Percentiles rank a stretch among this genome's conserved stretches.
Conservation (phyloP, 2,113 vertebrate genomes). For the Seriola dumerili region DNA sequence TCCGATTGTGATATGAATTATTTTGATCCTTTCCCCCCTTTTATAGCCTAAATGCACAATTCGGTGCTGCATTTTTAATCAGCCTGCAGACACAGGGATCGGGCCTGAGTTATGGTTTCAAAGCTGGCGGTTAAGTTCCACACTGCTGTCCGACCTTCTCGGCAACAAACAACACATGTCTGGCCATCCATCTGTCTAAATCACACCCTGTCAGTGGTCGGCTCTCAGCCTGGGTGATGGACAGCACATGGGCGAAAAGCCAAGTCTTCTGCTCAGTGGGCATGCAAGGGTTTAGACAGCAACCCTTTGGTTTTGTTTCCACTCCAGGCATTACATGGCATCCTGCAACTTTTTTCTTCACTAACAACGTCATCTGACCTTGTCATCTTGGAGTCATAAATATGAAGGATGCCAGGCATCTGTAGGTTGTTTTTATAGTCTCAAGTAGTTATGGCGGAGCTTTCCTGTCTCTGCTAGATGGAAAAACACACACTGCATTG, state of each 20-base stretch:
- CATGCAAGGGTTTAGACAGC: slow-evolving; percentile 52
- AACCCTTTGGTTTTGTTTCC: slow-evolving; percentile 62
- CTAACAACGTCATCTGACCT: slow-evolving; percentile 66
- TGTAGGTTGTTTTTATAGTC: slow-evolving; percentile 63
- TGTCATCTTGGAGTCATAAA: slow-evolving; percentile 75
- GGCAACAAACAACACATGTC: slow-evolving; percentile 74
- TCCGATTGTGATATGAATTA: slow-evolving; percentile 38
- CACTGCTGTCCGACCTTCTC: slow-evolving; percentile 74
- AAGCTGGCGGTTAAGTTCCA: slow-evolving; percentile 58
- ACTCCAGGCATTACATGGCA: slow-evolving; percentile 52
- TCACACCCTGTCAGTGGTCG: slow-evolving; percentile 75
- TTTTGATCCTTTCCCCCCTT: slow-evolving; percentile 9
- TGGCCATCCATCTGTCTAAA: slow-evolving; percentile 78
- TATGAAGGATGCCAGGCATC: slow-evolving; percentile 69
- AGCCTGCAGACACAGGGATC: slow-evolving; percentile 16
- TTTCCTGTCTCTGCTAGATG: slow-evolving; percentile 49
- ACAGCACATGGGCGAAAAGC: slow-evolving; percentile 67
- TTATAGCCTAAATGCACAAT: slow-evolving; percentile 40
- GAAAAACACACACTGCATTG: slow-evolving; percentile 39
- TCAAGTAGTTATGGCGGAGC: slow-evolving; percentile 51
- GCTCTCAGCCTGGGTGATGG: slow-evolving; percentile 68
- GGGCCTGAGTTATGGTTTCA: slow-evolving; percentile 58
- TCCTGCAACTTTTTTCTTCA: slow-evolving; percentile 59
- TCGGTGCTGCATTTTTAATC: slow-evolving; percentile 54
- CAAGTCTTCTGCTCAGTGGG: slow-evolving; percentile 65